Percentiles rank a stretch among this genome's conserved stretches.
Conservation (phyloP, 30 jellyfish, hydroid and myxozoan genomes). For the Sanderia malayensis region DNA sequence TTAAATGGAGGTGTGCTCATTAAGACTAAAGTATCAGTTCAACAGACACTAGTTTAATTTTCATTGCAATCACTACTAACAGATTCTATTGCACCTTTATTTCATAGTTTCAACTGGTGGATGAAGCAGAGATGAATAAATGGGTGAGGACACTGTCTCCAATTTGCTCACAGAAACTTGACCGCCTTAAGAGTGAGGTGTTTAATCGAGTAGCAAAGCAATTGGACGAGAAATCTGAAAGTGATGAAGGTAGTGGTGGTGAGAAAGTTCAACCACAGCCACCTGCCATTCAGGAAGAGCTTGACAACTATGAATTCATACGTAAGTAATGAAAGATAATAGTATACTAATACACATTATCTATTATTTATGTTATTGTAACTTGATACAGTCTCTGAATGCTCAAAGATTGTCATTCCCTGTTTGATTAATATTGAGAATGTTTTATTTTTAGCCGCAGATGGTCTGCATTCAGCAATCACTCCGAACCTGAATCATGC, state of each 20-base stretch:
- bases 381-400: no score
- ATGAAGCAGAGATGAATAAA: slow-evolving; percentile 35
- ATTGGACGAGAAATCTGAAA: slow-evolving; percentile 23
- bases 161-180: slow-evolving; percentile 41
- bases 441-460: slow-evolving; percentile 17
- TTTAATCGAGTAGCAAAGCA: slow-evolving; percentile 33
- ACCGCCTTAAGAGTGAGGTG: slow-evolving; percentile 32
- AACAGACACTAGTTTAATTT: no score
- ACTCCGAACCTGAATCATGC: no score
- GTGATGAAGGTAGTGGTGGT: slow-evolving; percentile 62
- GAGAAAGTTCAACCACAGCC: slow-evolving; percentile 26
- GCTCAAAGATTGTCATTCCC: no score
- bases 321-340: no score
- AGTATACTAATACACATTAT: no score
- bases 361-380: no score
- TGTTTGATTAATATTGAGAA: no score
- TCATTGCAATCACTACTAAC: no score
- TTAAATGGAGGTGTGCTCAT: no score
- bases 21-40: no score
- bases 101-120: slow-evolving; percentile 48
- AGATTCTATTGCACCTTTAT: no score
- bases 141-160: slow-evolving; percentile 48
- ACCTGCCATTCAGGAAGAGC: slow-evolving; percentile 25
- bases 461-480: slow-evolving; percentile 21
- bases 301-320: slow-evolving; percentile 33